These are phyloP conservation scores for Ommatoiulus sabulosus DNA, from an alignment of 2,888 invertebrate genomes.

Conservation along the genomic window DNA sequence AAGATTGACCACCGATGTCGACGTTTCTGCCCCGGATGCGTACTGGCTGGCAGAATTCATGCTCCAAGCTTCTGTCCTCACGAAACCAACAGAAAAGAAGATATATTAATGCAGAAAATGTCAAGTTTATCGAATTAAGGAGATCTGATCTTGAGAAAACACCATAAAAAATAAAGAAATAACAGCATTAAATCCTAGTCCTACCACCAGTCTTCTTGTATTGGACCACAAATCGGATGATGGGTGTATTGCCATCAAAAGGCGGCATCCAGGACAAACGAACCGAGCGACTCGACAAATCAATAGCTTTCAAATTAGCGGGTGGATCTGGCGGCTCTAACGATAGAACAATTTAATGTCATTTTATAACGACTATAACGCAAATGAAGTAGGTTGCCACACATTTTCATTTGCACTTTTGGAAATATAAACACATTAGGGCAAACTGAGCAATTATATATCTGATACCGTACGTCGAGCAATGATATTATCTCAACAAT, in stretches of 20 bases:
- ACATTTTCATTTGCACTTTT: too few species aligned
- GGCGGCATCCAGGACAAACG: conserved; percentile 93
- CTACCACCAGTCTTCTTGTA: conserved; percentile 78
- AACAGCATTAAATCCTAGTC: neutral
- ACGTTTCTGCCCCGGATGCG: conserved; percentile 50
- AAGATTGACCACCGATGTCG: conserved; percentile 72
- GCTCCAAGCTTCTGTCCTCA: conserved; percentile 55
- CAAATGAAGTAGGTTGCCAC: too few species aligned
- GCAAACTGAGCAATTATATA: too few species aligned
- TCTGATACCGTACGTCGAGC: too few species aligned
- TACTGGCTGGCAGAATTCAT: conserved; percentile 45
- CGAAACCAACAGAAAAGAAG: conserved; percentile 57
- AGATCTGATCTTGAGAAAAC: too few species aligned
- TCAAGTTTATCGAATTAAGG: too few species aligned
- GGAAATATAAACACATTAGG: too few species aligned
- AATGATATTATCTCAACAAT: too few species aligned
- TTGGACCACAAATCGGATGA: conserved; percentile 89
- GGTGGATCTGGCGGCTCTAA: conserved; percentile 89
- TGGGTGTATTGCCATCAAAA: conserved; percentile 90
- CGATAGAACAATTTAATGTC: neutral
- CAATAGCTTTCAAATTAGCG: conserved; percentile 54
- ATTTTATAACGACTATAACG: too few species aligned
- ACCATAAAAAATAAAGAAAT: neutral
- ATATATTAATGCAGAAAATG: too few species aligned
- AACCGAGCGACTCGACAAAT: conserved; percentile 75